Evolutionary conservation across 2,113 vertebrate species (phyloP), one percentile per base, ranked within the genome.

Genomic region (Anarrhichthys ocellatus): DNA sequence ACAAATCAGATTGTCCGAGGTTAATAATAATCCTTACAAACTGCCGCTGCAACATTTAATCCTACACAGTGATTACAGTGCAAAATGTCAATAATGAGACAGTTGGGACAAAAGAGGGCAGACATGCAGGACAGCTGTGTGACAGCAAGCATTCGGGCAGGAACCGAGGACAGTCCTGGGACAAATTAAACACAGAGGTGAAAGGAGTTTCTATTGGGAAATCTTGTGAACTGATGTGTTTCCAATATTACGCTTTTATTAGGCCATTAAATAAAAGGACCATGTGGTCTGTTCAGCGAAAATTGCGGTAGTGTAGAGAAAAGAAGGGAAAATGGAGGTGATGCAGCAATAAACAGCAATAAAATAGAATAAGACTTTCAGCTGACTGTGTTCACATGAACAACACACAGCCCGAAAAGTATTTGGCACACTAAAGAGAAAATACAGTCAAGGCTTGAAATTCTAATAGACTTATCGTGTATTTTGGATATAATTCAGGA

Each of bases 1-100:
- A 73, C n/a, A 62, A 27, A 58, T 58, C 20, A 6, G 4, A 24
- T 18, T 34, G 52, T 72, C 66, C 13, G 32, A 70, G 50, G 24
- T 67, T 40, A 34, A 50, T 40, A 17, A 29, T 5, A 2, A 64
- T 59, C 44, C 36, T 38, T 65, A 4, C 10, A 36, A 63, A 63
- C 20, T 6, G 10, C 24, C 0, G 6, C 70, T 36, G 81, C 58
- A 22, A 11, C 20, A 54, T 29, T 69, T 64, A 32, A 48, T 29
- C 70, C 64, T 70, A 3, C 27, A 20, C 24, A 77, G 54, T 7
- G 78, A 42, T 61, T 36, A 27, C 32, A 10, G 48, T 52, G 42
- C 27, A 73, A 50, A 42, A 36, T 34, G 42, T 52, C 50, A 86
- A 80, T 17, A n/a, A 76, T 2, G 40, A 71, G 75, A 54, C 50